phyloP scores from a whole-genome alignment of 2,888 invertebrate species.

The Drosophila kambysellisi region DNA sequence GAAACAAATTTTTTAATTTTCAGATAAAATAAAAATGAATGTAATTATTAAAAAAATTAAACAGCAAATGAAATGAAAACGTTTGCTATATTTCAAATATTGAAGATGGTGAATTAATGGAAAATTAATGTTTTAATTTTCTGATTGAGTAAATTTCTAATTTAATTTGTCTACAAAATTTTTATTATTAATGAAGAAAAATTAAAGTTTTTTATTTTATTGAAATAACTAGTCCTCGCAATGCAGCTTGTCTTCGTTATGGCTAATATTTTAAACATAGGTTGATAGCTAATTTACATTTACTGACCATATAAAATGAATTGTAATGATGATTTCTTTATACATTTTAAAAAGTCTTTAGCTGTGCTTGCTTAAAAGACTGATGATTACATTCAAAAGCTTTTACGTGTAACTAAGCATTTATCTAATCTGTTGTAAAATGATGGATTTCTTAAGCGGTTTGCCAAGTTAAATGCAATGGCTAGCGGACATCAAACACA shows the following conservation, averaged over 20 bases:
- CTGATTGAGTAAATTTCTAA: background rate
- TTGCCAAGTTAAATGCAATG: background rate
- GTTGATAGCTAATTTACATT: background rate
- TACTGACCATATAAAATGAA: background rate
- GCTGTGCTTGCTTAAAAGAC: background rate
- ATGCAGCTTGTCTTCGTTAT: no score
- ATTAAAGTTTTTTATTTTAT: no score
- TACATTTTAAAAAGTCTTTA: background rate
- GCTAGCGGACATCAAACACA: background rate
- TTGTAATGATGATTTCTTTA: background rate
- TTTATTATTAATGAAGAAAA: background rate
- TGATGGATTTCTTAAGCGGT: constrained; percentile 2
- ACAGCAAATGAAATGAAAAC: background rate
- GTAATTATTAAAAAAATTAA: background rate
- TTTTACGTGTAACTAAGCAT: background rate
- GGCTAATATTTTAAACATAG: background rate
- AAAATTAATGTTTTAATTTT: background rate
- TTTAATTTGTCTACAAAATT: background rate
- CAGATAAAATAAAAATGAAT: background rate
- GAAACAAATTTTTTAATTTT: background rate
- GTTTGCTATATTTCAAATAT: background rate
- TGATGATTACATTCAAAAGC: background rate
- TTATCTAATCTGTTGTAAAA: background rate
- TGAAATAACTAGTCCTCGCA: no score
- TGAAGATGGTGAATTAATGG: background rate